phyloP scores from a whole-genome alignment of 2,888 invertebrate species.

The Thecocarcelia acutangulata region DNA sequence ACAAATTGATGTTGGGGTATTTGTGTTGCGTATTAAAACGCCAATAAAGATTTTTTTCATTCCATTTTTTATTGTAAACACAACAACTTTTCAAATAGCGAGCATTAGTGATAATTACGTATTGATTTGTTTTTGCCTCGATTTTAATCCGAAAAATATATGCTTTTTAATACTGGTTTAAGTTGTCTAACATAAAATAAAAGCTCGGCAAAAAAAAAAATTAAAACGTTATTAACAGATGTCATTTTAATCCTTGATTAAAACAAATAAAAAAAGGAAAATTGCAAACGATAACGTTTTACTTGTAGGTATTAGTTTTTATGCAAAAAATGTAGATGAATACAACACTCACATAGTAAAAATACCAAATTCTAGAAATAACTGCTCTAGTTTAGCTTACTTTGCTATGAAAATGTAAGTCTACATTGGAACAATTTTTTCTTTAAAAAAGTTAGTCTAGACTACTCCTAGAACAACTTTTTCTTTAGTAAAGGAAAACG shows the following conservation, averaged over 20 bases:
- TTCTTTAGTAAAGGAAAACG: no score
- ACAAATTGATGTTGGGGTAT: constrained; percentile 28
- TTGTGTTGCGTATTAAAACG: constrained; percentile 24
- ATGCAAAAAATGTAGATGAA: no score
- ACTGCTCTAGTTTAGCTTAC: no score
- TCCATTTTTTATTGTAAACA: constrained; percentile 2
- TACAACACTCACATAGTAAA: no score
- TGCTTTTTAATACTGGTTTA: constrained; percentile 17
- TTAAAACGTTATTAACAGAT: constrained; percentile 53
- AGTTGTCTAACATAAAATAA: background rate
- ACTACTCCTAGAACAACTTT: no score
- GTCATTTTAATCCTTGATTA: constrained; percentile 50
- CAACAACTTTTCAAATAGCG: constrained; percentile 7
- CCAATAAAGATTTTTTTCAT: background rate
- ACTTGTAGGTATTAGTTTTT: background rate
- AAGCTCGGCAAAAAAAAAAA: constrained; percentile 1
- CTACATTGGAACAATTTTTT: no score
- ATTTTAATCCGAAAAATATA: constrained; percentile 28
- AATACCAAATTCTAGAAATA: no score
- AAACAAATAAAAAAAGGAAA: constrained; percentile 17
- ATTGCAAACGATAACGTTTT: constrained; percentile 21
- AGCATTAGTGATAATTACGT: constrained; percentile 32
- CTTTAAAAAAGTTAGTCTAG: no score
- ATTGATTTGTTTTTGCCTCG: constrained; percentile 6
- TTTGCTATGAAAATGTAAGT: no score